phyloP scores from a whole-genome alignment of 2,797 vertebrate genomes.

The Cyprinella venusta region DNA sequence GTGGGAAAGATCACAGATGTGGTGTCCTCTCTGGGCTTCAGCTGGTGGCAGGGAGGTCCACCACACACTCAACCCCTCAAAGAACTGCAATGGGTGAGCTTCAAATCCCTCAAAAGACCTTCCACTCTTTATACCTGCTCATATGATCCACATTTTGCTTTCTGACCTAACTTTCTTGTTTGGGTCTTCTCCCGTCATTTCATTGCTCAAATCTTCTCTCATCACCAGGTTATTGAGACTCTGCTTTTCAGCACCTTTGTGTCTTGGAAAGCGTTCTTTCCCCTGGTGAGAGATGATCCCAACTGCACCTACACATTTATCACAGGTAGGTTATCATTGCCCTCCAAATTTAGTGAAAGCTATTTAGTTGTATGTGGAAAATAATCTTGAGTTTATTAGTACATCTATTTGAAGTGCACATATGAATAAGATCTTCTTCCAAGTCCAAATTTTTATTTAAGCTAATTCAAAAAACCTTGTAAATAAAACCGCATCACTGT shows the following conservation, averaged over 20 bases:
- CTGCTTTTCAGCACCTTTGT: conserved; percentile 81
- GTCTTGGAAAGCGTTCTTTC: conserved; percentile 83
- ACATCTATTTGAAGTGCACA: background rate
- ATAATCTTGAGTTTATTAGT: background rate
- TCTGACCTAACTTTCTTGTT: background rate
- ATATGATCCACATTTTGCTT: background rate
- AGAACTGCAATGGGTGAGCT: conserved; percentile 80
- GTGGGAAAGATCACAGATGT: conserved; percentile 83
- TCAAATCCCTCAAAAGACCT: conserved; percentile 6
- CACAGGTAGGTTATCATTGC: conserved; percentile 74
- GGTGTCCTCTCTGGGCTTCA: conserved; percentile 84
- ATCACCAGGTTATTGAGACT: conserved; percentile 76
- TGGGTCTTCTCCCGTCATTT: background rate
- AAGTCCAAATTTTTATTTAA: background rate
- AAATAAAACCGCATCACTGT: background rate
- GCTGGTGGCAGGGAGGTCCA: conserved; percentile 86
- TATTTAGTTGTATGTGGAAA: background rate
- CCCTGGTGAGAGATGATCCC: conserved; percentile 78
- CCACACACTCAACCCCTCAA: conserved; percentile 83
- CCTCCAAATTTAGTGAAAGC: background rate
- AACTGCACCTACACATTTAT: conserved; percentile 84
- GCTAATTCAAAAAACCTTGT: background rate
- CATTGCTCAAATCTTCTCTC: background rate
- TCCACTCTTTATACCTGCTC: background rate
- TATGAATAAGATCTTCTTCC: background rate